Percentiles rank a stretch among this genome's conserved stretches.
phyloP scores from a whole-genome alignment of 2,113 vertebrate species.

The Neotoma lepida region DNA sequence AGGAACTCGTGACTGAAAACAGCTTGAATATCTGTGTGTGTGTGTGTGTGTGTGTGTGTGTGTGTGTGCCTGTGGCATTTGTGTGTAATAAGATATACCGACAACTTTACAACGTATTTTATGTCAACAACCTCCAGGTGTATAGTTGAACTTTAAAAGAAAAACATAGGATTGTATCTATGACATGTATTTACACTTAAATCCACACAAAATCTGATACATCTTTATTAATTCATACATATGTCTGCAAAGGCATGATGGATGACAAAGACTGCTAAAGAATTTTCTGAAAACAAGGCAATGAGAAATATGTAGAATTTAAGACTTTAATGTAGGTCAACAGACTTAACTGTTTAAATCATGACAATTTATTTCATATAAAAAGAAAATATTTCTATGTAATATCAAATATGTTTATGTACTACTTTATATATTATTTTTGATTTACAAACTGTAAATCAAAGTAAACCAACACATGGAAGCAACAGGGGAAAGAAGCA shows the following conservation, averaged over 20 bases:
- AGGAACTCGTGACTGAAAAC: conserved; percentile 12
- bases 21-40: background rate
- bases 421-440: background rate
- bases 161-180: background rate
- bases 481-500: background rate
- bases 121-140: background rate
- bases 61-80: background rate
- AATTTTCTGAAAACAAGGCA: background rate
- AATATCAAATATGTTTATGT: background rate
- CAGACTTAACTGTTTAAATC: background rate
- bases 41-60: background rate
- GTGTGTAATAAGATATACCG: background rate
- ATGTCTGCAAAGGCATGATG: background rate
- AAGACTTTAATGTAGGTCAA: background rate
- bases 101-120: background rate
- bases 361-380: background rate
- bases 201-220: background rate
- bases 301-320: background rate
- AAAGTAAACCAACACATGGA: background rate
- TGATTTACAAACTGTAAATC: background rate
- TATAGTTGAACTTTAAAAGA: background rate
- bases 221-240: background rate
- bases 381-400: background rate
- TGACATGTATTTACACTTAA: background rate
- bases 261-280: background rate